These are phyloP conservation scores for Sesia apiformis DNA, from an alignment of 2,888 invertebrate species.

Conservation along the genomic window DNA sequence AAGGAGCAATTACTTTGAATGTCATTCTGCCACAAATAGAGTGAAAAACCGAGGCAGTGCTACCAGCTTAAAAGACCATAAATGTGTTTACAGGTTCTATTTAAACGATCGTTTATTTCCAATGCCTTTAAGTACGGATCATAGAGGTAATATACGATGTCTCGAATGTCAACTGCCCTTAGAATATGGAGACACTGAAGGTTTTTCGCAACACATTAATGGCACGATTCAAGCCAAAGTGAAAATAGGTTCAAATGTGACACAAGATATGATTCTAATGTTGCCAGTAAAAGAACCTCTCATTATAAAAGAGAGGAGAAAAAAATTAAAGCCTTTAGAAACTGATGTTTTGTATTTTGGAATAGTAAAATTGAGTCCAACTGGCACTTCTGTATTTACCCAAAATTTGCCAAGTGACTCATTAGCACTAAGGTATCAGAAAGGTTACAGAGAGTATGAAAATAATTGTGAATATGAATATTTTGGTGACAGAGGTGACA, in stretches of 20 bases:
- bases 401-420: slow-evolving; percentile 40
- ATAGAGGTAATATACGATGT: slow-evolving; percentile 59
- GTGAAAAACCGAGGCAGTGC: slow-evolving; percentile 28
- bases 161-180: slow-evolving; percentile 64
- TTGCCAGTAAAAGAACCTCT: slow-evolving; percentile 49
- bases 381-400: slow-evolving; percentile 45
- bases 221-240: slow-evolving; percentile 64
- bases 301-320: slow-evolving; percentile 45
- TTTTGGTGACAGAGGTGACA: neutral
- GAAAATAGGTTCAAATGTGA: slow-evolving; percentile 26
- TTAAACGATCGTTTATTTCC: slow-evolving; percentile 75
- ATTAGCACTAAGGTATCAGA: slow-evolving; percentile 57
- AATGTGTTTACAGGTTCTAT: slow-evolving; percentile 70
- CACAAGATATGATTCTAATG: slow-evolving; percentile 45
- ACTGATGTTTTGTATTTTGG: slow-evolving; percentile 51
- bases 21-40: slow-evolving; percentile 67
- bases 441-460: slow-evolving; percentile 41
- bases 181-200: slow-evolving; percentile 15
- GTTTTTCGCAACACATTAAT: slow-evolving; percentile 23
- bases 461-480: slow-evolving; percentile 25
- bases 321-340: slow-evolving; percentile 15
- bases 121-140: slow-evolving; percentile 58
- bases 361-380: slow-evolving; percentile 39
- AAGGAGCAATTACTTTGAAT: slow-evolving; percentile 75
- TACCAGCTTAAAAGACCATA: slow-evolving; percentile 42